Conservation (phyloP, 2,113 vertebrate genomes). For the Ariopsis seemanni region DNA sequence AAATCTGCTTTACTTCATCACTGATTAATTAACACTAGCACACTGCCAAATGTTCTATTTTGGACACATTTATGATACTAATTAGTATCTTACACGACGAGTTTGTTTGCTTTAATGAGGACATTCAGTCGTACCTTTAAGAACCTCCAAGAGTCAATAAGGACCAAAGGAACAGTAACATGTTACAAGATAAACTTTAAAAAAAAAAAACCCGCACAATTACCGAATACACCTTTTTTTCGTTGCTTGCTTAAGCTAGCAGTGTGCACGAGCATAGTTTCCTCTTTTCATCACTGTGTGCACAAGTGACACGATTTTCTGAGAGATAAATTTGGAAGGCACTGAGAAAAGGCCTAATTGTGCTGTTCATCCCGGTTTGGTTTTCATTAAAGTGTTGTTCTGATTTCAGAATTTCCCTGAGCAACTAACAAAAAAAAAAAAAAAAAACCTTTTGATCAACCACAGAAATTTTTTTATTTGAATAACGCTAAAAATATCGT, state of each 20-base stretch:
- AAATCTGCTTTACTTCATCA: background rate
- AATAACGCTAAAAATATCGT: too few species aligned
- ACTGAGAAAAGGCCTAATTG: background rate
- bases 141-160: background rate
- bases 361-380: background rate
- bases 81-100: background rate
- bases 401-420: background rate
- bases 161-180: too few species aligned
- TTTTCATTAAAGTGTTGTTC: background rate
- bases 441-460: too few species aligned
- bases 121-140: background rate
- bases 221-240: background rate
- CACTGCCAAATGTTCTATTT: too few species aligned
- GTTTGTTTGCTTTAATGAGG: background rate
- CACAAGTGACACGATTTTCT: background rate
- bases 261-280: background rate
- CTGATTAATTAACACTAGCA: background rate
- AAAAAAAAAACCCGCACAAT: background rate
- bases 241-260: background rate
- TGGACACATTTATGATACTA: too few species aligned
- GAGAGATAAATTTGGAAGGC: background rate
- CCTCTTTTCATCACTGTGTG: background rate
- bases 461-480: too few species aligned
- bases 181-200: background rate
- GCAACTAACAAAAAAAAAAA: background rate